Percentiles rank a stretch among this genome's conserved stretches.
These are phyloP conservation scores for Linnaemya vulpina DNA, from an alignment of 2,888 invertebrate genomes.

Conservation along the genomic window DNA sequence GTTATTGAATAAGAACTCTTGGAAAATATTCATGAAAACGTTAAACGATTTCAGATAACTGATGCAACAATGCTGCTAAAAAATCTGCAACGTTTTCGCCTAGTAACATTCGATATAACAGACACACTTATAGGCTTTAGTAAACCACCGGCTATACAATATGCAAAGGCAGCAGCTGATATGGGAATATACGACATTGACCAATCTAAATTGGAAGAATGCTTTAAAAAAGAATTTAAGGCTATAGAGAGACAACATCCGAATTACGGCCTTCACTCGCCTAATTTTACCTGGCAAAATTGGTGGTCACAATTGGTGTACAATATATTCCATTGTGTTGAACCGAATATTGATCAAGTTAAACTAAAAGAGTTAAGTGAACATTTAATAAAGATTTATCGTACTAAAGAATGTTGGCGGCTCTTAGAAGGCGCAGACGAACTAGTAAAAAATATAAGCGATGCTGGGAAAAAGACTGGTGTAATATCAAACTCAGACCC, in stretches of 20 bases:
- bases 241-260: conserved; percentile 87
- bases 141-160: conserved; percentile 87
- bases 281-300: conserved; percentile 86
- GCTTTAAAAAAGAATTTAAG: conserved; percentile 87
- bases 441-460: conserved; percentile 84
- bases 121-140: conserved; percentile 92
- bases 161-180: conserved; percentile 87
- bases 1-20: background rate
- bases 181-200: conserved; percentile 84
- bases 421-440: conserved; percentile 86
- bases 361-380: conserved; percentile 83
- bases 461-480: conserved; percentile 84
- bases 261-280: conserved; percentile 89
- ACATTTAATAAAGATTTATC: conserved; percentile 87
- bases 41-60: conserved; percentile 72
- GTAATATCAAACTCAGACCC: conserved; percentile 96
- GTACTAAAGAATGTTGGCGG: conserved; percentile 89
- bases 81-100: conserved; percentile 80
- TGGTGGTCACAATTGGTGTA: conserved; percentile 89
- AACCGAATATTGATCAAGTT: conserved; percentile 72
- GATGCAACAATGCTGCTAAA: conserved; percentile 74
- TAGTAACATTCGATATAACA: conserved; percentile 95
- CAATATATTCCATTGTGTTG: conserved; percentile 77
- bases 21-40: background rate
- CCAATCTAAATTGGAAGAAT: conserved; percentile 79